Conservation (phyloP, 1,140 invertebrate genomes). For the Homalodisca vitripennis region DNA sequence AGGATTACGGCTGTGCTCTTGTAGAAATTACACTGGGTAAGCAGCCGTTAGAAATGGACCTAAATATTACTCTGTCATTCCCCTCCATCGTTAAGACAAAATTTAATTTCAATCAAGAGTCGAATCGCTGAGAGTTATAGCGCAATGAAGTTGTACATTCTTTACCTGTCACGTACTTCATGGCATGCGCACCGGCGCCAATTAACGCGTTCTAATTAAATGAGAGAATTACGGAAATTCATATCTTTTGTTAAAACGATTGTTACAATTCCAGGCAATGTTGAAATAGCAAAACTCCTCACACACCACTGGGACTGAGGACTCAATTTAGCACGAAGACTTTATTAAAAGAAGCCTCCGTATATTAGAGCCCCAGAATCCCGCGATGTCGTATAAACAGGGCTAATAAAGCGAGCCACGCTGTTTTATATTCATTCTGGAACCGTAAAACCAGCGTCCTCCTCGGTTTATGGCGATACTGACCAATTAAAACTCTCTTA, state of each 20-base stretch:
- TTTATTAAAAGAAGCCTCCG: conserved; percentile 14
- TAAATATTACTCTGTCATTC: no score
- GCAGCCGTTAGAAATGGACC: no score
- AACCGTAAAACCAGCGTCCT: not conserved
- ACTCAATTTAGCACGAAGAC: not conserved
- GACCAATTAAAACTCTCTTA: conserved; percentile 17
- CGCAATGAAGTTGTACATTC: conserved; percentile 10
- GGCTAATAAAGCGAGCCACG: conserved; percentile 10
- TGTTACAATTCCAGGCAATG: no score
- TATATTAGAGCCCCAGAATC: not conserved
- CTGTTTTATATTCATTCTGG: conserved; percentile 16
- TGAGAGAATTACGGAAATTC: not conserved
- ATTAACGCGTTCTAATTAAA: conserved; percentile 7
- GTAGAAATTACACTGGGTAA: no score
- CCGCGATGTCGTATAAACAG: conserved; percentile 4
- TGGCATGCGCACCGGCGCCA: not conserved
- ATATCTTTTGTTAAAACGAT: no score
- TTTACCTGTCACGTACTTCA: not conserved
- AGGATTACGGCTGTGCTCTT: no score
- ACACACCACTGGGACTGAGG: not conserved
- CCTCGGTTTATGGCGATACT: conserved; percentile 7
- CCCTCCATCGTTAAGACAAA: not conserved
- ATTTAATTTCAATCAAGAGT: not conserved
- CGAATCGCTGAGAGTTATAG: no score
- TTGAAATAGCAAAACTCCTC: no score